Base-by-base conservation (phyloP, 2,113 vertebrate species). In the Phasianus colchicus region DNA sequence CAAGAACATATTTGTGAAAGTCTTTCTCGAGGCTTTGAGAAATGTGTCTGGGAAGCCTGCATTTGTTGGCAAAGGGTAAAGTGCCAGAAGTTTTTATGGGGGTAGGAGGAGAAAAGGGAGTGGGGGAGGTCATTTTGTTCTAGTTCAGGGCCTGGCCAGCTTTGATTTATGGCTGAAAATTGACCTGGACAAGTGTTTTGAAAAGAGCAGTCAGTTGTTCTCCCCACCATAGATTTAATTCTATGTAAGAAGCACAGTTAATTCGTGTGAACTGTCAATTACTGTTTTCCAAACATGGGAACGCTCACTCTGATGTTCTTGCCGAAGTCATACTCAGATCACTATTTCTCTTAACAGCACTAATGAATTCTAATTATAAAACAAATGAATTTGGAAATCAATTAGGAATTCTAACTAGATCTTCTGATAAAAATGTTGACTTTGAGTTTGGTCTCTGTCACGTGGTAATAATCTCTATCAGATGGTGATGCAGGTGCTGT, bases 141-240 rank as follows among this genome's bases (percentile, higher is more conserved):
- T 88, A 2, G 10, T 67, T 83, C 69, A 34, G 34, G 88, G 63
- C 29, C 1, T 67, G 61, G 42, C 10, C 54, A 52, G 45, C 73
- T 92, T 90, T 91, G 72, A 74, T 81, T 81, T 90, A 81, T 47
- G 75, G 52, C 63, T 76, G 71, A 70, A 38, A 52, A 76, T 82
- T 0, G 0, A 57, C 38, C n/a, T 36, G 65, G 64, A 47, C 21
- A 12, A 2, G 6, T 20, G 19, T 77, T 90, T 83, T 67, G 58
- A 91, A 76, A 45, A 42, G 17, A 74, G 7, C 32, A 71, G 47
- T 5, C 42, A 72, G 79, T 80, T 14, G 52, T 90, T 92, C 52
- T 90, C 32, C 71, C 50, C 6, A 27, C 7, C 17, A 34, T 1
- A 81, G 47, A 67, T 67, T 40, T 67, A 84, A 77, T 83, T 80